Evolutionary conservation across 2,797 vertebrate genomes (phyloP).

Genomic region (Lacerta agilis): DNA sequence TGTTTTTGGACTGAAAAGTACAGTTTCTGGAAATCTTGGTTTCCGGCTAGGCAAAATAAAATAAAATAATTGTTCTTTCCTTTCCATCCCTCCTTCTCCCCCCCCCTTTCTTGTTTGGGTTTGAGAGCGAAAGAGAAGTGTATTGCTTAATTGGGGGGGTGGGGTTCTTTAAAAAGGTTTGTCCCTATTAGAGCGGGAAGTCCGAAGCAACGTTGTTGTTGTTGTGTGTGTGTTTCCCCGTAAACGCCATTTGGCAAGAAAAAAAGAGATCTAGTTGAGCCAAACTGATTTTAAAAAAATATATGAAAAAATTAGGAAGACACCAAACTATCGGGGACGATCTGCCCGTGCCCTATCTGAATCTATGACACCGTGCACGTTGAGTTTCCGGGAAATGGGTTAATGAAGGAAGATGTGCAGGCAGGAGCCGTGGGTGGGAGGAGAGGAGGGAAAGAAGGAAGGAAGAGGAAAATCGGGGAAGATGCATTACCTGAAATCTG

Average conservation of each 20-base stretch:
- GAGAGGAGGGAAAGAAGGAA: slow-evolving; percentile 31
- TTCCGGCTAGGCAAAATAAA: background rate
- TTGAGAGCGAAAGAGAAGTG: background rate
- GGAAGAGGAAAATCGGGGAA: slow-evolving; percentile 5
- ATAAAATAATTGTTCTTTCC: no score
- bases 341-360: background rate
- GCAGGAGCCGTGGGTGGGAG: slow-evolving; percentile 22
- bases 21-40: background rate
- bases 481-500: background rate
- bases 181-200: slow-evolving; percentile 23
- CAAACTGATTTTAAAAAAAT: background rate
- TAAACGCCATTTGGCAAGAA: slow-evolving; percentile 13
- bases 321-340: no score
- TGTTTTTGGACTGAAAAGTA: background rate
- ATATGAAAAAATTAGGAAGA: background rate
- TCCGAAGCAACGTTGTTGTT: background rate
- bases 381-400: background rate
- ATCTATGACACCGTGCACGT: background rate
- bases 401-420: background rate
- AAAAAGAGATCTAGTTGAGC: background rate
- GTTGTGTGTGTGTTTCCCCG: background rate
- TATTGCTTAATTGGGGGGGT: background rate
- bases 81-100: background rate
- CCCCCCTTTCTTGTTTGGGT: background rate
- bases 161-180: background rate